Base-by-base conservation (phyloP, 1,140 invertebrate species). In the Apis dorsata region DNA sequence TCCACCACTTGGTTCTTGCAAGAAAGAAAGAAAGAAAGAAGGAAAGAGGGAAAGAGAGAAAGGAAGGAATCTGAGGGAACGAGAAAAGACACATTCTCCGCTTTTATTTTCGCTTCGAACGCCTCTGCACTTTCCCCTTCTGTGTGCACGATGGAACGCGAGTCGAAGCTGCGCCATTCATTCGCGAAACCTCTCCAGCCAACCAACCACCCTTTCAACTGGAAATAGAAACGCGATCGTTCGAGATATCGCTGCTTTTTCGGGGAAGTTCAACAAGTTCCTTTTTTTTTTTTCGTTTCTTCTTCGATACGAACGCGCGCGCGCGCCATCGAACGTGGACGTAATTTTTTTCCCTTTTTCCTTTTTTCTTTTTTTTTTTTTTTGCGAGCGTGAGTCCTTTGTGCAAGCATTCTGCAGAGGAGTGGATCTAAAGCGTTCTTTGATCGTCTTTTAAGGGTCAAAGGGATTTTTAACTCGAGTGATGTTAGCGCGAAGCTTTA, bases 31-130 rank as follows among this genome's bases (percentile, higher is more conserved):
- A 59, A 53, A 44, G 28, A 53, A 15, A n/a, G 24, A 59, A n/a
- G 17, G 12, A 24, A 34, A 34, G 34, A 34, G 3, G 3, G 34
- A 4, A 3, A 34, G 34, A 34, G 24, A 24, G 24, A 24, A 24
- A 24, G 69, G 9, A 21, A 15, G 24, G 17, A 7, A 44, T 44
- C 34, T 0, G 17, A 24, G 15, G 49, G 7, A 53, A 51, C 44
- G 19, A 17, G 28, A 73, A 63, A 73, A 57, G 51, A 49, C 66
- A 34, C 70, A 65, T 51, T 28, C 65, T n/a, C 55, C 34, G 34
- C 51, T 81, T 80, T 86, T 90, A 84, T 88, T 84, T 84, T 82
- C 65, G 59, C 51, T 77, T 80, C 51, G 49, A 68, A 74, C 70
- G 28, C 34, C 55, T 57, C 72, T 78, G 53, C 66, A 60, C 78